Percentiles rank a stretch among this genome's conserved stretches.
Evolutionary conservation across 2,797 vertebrate genomes (phyloP).

Genomic region (Syndactyla subalaris): DNA sequence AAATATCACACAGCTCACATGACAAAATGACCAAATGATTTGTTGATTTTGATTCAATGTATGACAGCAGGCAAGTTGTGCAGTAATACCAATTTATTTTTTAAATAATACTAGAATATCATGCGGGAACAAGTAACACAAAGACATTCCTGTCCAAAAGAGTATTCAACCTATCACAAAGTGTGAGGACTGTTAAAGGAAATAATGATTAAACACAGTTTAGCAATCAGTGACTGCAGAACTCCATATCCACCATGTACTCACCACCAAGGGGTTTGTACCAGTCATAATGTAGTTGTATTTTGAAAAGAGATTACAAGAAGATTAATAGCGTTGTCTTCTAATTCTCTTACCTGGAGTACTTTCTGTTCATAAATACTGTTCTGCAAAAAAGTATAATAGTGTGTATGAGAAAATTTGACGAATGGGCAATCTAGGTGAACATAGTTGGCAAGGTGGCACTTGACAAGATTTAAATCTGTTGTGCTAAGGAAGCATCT

Average conservation of each 20-base stretch:
- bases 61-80: neutral
- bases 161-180: neutral
- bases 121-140: neutral
- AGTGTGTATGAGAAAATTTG: neutral
- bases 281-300: neutral
- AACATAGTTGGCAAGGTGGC: neutral
- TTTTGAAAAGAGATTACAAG: neutral
- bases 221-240: neutral
- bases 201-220: neutral
- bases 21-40: neutral
- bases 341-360: neutral
- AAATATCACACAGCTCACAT: neutral
- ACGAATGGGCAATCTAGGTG: neutral
- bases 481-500: conserved; percentile 46
- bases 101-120: neutral
- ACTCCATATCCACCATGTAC: neutral
- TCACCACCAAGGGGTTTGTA: neutral
- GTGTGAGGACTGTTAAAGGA: neutral
- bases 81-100: neutral
- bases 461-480: conserved; percentile 51
- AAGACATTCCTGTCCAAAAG: neutral
- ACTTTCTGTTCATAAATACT: neutral
- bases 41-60: neutral
- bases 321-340: neutral
- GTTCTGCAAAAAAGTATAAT: neutral